A percentile compares a stretch with the other conserved stretches of the same genome.
phyloP scores from a whole-genome alignment of 2,113 vertebrate species.

The Channa argus region DNA sequence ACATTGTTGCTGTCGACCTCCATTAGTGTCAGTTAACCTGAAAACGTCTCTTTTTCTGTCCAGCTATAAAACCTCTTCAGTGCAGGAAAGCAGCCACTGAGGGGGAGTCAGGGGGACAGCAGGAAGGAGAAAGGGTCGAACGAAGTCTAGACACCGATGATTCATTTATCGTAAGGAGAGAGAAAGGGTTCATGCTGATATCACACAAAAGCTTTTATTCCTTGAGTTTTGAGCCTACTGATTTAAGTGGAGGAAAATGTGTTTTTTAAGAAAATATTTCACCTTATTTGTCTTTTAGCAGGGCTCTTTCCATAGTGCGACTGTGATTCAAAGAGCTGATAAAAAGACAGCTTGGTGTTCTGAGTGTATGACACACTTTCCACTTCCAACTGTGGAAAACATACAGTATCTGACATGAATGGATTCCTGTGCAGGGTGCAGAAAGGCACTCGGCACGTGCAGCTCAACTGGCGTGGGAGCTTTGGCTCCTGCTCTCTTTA shows the following conservation, averaged over 20 bases:
- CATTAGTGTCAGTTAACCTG: constrained; percentile 30
- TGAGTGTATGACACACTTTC: constrained; percentile 5
- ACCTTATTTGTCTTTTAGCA: background rate
- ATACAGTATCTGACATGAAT: constrained; percentile 2
- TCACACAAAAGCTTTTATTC: too few relatives aligned
- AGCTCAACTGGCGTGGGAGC: constrained; percentile 8
- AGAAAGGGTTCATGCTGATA: too few relatives aligned
- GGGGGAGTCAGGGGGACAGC: constrained; percentile 21
- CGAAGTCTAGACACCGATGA: constrained; percentile 17
- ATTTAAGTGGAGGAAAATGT: too few relatives aligned
- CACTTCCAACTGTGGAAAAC: background rate
- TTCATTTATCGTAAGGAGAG: background rate
- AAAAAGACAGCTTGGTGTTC: constrained; percentile 5
- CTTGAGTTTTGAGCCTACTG: too few relatives aligned
- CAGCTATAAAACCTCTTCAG: constrained; percentile 40
- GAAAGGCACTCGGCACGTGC: constrained; percentile 17
- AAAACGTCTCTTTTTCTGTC: constrained; percentile 28
- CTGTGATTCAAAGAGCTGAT: background rate
- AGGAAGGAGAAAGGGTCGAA: constrained; percentile 35
- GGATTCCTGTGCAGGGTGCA: background rate
- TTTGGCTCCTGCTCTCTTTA: constrained; percentile 16
- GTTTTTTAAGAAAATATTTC: too few relatives aligned
- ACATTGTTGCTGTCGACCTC: constrained; percentile 32
- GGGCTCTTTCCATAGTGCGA: background rate
- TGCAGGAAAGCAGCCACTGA: constrained; percentile 30